Evolutionary conservation across 2,797 vertebrate species (phyloP), one percentile per base, ranked within the genome.

Genomic region (Crocidura indochinensis): DNA sequence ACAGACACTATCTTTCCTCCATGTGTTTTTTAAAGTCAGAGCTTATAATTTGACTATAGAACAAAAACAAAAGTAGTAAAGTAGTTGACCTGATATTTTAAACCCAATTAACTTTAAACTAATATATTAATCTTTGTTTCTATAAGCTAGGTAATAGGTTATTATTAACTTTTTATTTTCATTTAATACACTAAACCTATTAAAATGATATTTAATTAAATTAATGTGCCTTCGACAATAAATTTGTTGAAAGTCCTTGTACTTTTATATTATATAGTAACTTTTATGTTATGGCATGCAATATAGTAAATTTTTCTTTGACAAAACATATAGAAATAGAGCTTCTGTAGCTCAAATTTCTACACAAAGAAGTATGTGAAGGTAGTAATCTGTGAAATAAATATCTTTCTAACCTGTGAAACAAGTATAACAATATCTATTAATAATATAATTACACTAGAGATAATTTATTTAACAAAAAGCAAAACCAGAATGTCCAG

Each of bases 161-260:
- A 10, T 74, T 76, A 29, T 60, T 84, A 88, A 10, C 38, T 72
- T 75, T 88, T 47, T 49, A 86, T 72, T 75, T 94, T 15, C 69
- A 79, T 72, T 83, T 68, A 82, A 80, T 24, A 68, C 4, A 22
- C 10, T 72, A 69, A 81, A 26, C 4, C 8, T 74, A 90, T 89
- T 76, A 29, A 79, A 88, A 46, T 91, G 74, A 46, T 60, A 79
- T 80, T 47, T 74, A 83, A 73, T 77, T 26, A 2, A 29, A 84
- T 77, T 84, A 88, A 74, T 87, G 47, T 87, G 51, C 14, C 15
- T 10, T n/a, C 8, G 38, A 38, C 2, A 38, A 19, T 15, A 31
- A 20, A 60, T 88, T 88, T 79, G 78, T 53, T 79, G 31, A 88
- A 86, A 86, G 1, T 2, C 22, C 64, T 38, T 76, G 4, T 10